A percentile compares a stretch with the other conserved stretches of the same genome.
Conservation (phyloP, 2,113 vertebrate genomes). For the Aegypius monachus region DNA sequence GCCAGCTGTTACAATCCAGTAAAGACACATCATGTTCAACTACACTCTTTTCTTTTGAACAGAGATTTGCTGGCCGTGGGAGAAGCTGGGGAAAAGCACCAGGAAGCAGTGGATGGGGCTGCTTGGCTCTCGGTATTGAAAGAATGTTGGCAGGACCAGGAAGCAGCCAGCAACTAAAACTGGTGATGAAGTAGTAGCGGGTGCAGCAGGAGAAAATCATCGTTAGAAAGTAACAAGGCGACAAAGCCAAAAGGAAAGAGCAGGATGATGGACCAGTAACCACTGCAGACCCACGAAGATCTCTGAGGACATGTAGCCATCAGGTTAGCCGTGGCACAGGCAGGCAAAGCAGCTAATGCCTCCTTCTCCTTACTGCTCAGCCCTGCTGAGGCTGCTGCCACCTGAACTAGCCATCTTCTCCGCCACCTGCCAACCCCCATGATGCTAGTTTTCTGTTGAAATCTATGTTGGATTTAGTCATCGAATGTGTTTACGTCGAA, state of each 20-base stretch:
- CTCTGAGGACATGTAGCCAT: background rate
- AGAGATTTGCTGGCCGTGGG: background rate
- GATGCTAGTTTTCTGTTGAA: background rate
- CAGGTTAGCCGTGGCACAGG: background rate
- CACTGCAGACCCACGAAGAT: background rate
- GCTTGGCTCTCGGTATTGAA: rapidly evolving
- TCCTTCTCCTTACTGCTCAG: background rate
- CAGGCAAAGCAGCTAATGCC: background rate
- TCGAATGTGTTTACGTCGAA: rapidly evolving
- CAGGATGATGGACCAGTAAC: background rate
- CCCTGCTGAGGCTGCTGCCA: background rate
- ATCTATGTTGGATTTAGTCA: background rate
- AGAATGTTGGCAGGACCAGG: background rate
- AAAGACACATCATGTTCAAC: background rate
- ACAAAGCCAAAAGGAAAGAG: background rate
- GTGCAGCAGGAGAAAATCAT: background rate
- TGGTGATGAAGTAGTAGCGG: background rate
- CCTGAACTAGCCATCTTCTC: background rate
- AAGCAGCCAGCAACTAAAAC: background rate
- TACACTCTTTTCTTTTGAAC: background rate
- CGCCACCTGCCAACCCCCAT: background rate
- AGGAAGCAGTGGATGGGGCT: background rate
- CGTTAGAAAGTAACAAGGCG: background rate
- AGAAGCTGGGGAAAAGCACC: background rate
- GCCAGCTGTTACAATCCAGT: background rate